Evolutionary conservation across 2,113 vertebrate genomes (phyloP), one percentile per base, ranked within the genome.

Genomic region (Phocoena sinus): DNA sequence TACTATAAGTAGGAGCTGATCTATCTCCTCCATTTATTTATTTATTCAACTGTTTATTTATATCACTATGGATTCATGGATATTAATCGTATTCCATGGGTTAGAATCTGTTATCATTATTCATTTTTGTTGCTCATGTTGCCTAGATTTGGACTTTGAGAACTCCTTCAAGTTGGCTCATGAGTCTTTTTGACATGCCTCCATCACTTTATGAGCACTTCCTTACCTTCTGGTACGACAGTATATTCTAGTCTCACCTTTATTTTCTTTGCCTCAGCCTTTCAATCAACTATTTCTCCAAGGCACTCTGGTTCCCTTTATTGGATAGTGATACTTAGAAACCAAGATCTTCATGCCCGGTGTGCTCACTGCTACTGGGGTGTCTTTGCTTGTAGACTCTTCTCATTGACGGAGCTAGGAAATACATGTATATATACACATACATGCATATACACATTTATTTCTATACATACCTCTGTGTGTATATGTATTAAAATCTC

Each of bases 251-350:
- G 71, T 36, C 21, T 93, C 41, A 56, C 38, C 65, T 93, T 56
- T 28, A 23, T 71, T 62, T 91, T 83, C 44, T 96, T 81, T 94
- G 38, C 21, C 4, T 11, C 11, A 41, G 6, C 6, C 13, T 11
- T 71, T 47, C 33, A 81, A 81, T 88, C 31, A 85, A 26, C 8
- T 63, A 0, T 71, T 88, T 82, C n/a, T 84, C 8, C 28, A 88
- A 82, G n/a, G 33, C 79, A 7, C 26, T 33, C 23, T n/a, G 14
- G 8, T 88, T 79, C 36, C 71, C n/a, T 41, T 95, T 84, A 14
- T 41, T 94, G 58, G 17, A 60, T 83, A 28, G 47, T 92, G 67
- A 60, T 74, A 84, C n/a, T 89, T 89, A 95, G 41, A 91, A 96
- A 86, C 47, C 41, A 81, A 68, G 15, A 41, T 77, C 44, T 81